A percentile compares a stretch with the other conserved stretches of the same genome.
phyloP scores from a whole-genome alignment of 2,113 vertebrate species.

The Halcyon malimbica region DNA sequence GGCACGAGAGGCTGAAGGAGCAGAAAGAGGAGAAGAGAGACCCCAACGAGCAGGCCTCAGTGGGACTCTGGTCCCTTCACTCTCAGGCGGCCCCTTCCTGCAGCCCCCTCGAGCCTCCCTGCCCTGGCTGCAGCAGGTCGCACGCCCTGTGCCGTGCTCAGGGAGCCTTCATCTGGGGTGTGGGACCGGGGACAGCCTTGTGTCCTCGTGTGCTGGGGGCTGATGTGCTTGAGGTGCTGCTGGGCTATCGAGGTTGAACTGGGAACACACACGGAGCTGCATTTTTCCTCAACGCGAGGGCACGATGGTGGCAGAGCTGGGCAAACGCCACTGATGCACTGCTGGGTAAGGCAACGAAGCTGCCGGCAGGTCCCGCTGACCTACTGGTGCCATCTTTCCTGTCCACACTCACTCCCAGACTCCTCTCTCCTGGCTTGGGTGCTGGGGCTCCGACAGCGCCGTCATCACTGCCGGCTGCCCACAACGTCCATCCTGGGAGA shows the following conservation, averaged over 20 bases:
- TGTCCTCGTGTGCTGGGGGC: too few relatives aligned
- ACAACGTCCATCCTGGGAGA: accelerated
- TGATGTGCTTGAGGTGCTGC: accelerated
- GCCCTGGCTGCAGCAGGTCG: background rate
- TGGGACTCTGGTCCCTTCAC: accelerated
- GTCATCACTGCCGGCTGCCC: background rate
- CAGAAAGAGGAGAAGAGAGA: background rate
- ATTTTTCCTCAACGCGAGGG: accelerated
- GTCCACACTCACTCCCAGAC: background rate
- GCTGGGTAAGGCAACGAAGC: background rate
- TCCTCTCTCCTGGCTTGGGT: accelerated
- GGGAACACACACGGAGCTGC: background rate
- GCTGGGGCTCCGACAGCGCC: background rate
- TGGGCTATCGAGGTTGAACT: background rate
- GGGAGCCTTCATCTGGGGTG: accelerated
- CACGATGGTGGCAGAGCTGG: accelerated
- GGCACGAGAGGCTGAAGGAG: background rate
- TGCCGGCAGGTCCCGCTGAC: background rate
- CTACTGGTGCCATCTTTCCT: accelerated
- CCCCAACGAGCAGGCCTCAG: accelerated
- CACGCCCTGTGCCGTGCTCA: accelerated
- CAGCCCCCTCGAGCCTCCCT: background rate
- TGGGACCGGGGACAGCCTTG: accelerated
- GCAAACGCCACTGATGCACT: accelerated
- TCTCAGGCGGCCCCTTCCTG: background rate